Evolutionary conservation across 2,797 vertebrate species (phyloP).

Genomic region (Molossus molossus): DNA sequence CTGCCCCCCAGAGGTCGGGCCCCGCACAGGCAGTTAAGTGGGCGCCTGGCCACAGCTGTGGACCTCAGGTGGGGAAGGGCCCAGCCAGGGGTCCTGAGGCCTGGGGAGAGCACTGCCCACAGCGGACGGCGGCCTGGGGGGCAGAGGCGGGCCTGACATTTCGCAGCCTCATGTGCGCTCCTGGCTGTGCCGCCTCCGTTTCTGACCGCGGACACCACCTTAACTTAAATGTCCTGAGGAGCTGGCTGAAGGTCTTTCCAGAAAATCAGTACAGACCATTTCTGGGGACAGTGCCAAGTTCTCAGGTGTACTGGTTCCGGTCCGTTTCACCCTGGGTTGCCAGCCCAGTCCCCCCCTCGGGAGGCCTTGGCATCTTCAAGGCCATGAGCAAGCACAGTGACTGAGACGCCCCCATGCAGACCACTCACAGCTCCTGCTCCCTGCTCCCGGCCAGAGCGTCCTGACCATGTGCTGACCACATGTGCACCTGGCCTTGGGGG

Average conservation of each 20-base stretch:
- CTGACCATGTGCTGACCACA: background rate
- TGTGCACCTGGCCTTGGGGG: background rate
- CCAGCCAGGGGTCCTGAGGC: background rate
- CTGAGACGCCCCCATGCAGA: rapidly evolving
- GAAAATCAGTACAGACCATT: background rate
- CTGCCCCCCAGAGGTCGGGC: background rate
- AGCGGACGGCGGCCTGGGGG: too few species aligned
- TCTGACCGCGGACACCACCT: background rate
- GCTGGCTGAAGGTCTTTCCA: rapidly evolving
- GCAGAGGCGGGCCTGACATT: background rate
- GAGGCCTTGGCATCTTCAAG: background rate
- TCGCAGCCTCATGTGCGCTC: too few species aligned
- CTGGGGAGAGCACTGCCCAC: rapidly evolving
- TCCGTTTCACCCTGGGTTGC: rapidly evolving
- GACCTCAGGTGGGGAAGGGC: background rate
- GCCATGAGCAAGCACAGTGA: too few species aligned
- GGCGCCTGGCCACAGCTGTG: rapidly evolving
- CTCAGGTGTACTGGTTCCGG: rapidly evolving
- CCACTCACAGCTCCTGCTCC: background rate
- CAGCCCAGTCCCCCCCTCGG: rapidly evolving
- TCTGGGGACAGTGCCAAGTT: rapidly evolving
- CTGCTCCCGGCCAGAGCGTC: rapidly evolving
- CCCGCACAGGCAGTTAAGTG: rapidly evolving
- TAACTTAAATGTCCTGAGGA: too few species aligned
- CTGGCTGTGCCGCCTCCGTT: rapidly evolving